These are phyloP conservation scores for Lasioglossum albipes DNA, from an alignment of 1,140 invertebrate species.

Conservation along the genomic window DNA sequence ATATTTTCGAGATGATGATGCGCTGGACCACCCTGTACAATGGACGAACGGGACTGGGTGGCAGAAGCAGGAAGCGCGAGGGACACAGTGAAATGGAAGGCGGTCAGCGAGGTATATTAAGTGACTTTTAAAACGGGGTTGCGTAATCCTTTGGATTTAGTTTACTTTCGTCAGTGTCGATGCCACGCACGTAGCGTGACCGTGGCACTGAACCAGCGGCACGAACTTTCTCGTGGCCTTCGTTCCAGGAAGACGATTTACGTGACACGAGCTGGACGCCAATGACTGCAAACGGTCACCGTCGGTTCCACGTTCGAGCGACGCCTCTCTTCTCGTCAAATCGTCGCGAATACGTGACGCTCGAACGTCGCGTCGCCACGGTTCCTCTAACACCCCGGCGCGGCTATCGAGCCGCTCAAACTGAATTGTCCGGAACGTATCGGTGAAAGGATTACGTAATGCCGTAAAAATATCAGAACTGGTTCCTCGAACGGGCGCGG, in stretches of 20 bases:
- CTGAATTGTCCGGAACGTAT: slow-evolving; percentile 1
- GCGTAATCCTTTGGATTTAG: slow-evolving; percentile 76
- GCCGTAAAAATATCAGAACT: not conserved
- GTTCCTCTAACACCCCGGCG: not conserved
- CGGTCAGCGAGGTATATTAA: slow-evolving; percentile 58
- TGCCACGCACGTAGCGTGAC: slow-evolving; percentile 76
- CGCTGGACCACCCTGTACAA: no score
- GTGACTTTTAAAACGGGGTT: slow-evolving; percentile 74
- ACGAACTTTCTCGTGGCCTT: slow-evolving; percentile 74
- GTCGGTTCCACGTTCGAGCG: slow-evolving; percentile 43
- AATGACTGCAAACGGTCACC: slow-evolving; percentile 60
- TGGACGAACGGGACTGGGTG: no score
- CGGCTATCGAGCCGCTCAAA: not conserved
- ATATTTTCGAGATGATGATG: no score
- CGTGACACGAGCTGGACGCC: slow-evolving; percentile 65
- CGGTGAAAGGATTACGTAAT: slow-evolving; percentile 19
- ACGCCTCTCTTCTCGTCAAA: slow-evolving; percentile 19
- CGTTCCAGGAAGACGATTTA: slow-evolving; percentile 66
- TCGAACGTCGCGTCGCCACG: not conserved
- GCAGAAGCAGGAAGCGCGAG: not conserved
- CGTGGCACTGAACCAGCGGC: slow-evolving; percentile 77
- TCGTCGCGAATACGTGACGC: slow-evolving; percentile 12
- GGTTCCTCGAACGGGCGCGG: not conserved
- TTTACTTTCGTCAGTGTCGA: slow-evolving; percentile 76
- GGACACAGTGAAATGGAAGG: slow-evolving; percentile 20